These are phyloP conservation scores for Athene noctua DNA, from an alignment of 2,113 vertebrate species.

Conservation along the genomic window DNA sequence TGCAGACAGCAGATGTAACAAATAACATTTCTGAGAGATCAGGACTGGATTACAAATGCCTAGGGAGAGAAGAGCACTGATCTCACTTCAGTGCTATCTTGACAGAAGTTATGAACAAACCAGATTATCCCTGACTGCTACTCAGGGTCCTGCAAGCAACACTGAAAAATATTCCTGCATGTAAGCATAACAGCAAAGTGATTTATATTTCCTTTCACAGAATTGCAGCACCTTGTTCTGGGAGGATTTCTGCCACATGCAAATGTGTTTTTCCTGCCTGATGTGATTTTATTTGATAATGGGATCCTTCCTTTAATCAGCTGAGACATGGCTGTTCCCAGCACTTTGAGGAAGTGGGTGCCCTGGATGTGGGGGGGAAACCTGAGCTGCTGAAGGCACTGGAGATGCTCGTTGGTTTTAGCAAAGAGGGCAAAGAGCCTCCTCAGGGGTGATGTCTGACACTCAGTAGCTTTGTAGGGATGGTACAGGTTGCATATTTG, in stretches of 20 bases:
- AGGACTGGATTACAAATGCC: background rate
- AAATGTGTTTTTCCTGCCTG: background rate
- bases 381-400: background rate
- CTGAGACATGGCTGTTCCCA: background rate
- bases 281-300: background rate
- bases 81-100: background rate
- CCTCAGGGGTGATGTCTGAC: background rate
- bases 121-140: background rate
- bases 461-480: background rate
- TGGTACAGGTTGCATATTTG: background rate
- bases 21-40: background rate
- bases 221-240: background rate
- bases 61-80: accelerated
- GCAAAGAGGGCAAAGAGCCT: background rate
- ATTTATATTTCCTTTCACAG: background rate
- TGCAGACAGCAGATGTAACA: background rate
- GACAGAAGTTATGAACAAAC: background rate
- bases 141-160: background rate
- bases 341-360: background rate
- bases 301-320: background rate
- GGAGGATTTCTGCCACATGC: background rate
- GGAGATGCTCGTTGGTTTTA: background rate
- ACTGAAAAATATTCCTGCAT: background rate
- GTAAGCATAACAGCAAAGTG: background rate
- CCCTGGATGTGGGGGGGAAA: background rate